Conservation (phyloP, 2,797 vertebrate genomes). For the Lacerta bilineata region DNA sequence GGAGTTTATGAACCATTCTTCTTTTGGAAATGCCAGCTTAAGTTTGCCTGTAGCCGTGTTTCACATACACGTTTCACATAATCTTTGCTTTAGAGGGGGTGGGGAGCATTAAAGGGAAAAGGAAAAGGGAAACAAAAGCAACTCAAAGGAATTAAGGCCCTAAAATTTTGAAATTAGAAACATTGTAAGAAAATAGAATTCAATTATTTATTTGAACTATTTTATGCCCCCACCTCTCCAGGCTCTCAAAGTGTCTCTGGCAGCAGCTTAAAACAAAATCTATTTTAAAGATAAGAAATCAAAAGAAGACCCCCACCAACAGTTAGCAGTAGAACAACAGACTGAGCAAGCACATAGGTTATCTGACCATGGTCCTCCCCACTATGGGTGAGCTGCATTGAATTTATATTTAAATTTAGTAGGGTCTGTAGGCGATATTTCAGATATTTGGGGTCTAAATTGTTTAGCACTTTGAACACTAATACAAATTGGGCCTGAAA, state of each 20-base stretch:
- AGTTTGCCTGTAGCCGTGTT: slow-evolving; percentile 43
- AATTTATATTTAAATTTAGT: no score
- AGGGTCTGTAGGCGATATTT: neutral
- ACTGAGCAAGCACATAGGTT: no score
- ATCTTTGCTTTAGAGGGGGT: slow-evolving; percentile 33
- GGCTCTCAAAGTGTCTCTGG: no score
- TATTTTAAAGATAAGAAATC: neutral
- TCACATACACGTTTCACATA: slow-evolving; percentile 40
- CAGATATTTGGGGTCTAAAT: no score
- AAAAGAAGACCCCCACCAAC: no score
- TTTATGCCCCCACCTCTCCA: neutral
- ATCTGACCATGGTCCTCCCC: no score
- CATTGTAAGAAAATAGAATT: slow-evolving; percentile 14
- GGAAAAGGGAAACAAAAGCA: slow-evolving; percentile 28
- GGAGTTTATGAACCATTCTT: slow-evolving; percentile 34
- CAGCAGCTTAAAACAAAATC: no score
- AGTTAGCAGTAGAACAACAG: no score
- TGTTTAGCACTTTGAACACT: no score
- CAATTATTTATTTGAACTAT: neutral
- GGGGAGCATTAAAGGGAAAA: slow-evolving; percentile 16
- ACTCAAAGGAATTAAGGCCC: neutral
- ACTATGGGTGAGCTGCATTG: no score
- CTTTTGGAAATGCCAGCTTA: slow-evolving; percentile 56
- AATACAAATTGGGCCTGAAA: no score
- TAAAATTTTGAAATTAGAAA: slow-evolving; percentile 13